A percentile compares a stretch with the other conserved stretches of the same genome.
Evolutionary conservation across 2,113 vertebrate species (phyloP).

Genomic region (Dolichotis patagonum): DNA sequence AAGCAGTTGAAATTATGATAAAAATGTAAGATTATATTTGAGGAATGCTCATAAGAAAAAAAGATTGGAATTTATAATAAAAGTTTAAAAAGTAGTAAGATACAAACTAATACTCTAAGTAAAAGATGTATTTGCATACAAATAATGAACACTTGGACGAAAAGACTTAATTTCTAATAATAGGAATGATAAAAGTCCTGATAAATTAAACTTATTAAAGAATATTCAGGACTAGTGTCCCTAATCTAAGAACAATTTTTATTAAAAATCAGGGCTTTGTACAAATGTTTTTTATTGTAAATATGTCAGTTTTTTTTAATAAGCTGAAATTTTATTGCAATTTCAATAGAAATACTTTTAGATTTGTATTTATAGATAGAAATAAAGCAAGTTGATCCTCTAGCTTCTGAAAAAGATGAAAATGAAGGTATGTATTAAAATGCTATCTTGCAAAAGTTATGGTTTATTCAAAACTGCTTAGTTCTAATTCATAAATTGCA

Average conservation of each 20-base stretch:
- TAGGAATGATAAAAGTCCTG: not conserved
- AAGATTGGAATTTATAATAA: not conserved
- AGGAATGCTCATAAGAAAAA: not conserved
- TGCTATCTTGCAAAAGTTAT: not conserved
- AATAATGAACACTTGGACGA: not conserved
- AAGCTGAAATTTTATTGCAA: not conserved
- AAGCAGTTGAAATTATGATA: not conserved
- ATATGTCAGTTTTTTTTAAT: not conserved
- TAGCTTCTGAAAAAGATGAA: not conserved
- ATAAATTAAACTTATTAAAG: not conserved
- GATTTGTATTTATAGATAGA: not conserved
- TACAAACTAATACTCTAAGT: not conserved
- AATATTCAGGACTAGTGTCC: not conserved
- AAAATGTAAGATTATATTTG: not conserved
- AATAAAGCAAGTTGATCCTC: not conserved
- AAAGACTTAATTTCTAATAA: not conserved
- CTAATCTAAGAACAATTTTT: not conserved
- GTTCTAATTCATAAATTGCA: not conserved
- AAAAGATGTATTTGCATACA: not conserved
- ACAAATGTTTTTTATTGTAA: not conserved
- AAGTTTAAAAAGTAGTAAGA: not conserved
- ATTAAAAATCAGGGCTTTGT: not conserved
- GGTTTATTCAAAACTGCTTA: not conserved
- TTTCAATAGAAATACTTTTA: constrained; percentile 7
- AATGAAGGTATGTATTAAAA: not conserved